Conservation (phyloP, 2,888 invertebrate species). For the Hypolimnas misippus region DNA sequence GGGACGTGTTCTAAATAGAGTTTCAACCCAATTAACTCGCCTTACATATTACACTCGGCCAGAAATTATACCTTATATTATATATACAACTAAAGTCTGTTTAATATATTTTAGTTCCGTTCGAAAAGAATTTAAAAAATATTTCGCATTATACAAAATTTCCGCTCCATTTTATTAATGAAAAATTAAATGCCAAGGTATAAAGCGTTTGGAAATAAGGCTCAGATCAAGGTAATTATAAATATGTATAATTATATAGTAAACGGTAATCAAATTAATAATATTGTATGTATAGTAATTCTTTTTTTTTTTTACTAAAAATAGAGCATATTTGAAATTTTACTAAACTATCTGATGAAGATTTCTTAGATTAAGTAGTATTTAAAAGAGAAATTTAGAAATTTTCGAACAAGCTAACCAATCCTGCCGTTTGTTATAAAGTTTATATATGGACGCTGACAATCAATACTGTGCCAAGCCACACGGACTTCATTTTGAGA, state of each 20-base stretch:
- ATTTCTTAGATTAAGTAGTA: too few relatives aligned
- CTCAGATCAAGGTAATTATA: conserved; percentile 1
- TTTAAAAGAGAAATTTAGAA: too few relatives aligned
- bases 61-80: too few relatives aligned
- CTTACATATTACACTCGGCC: not conserved
- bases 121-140: not conserved
- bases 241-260: not conserved
- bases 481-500: too few relatives aligned
- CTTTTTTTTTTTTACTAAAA: not conserved
- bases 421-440: too few relatives aligned
- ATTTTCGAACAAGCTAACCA: too few relatives aligned
- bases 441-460: too few relatives aligned
- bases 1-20: conserved; percentile 7
- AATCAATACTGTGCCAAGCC: too few relatives aligned
- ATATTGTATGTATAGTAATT: not conserved
- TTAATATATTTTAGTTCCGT: not conserved
- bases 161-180: conserved; percentile 4
- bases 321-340: too few relatives aligned
- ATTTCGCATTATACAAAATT: not conserved
- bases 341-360: too few relatives aligned
- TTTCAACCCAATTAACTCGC: not conserved
- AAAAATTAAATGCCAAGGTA: conserved; percentile 18
- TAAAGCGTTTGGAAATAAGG: conserved; percentile 4
- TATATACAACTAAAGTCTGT: too few relatives aligned
- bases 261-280: not conserved